phyloP scores from a whole-genome alignment of 2,888 invertebrate genomes.

The Cloeon dipterum region DNA sequence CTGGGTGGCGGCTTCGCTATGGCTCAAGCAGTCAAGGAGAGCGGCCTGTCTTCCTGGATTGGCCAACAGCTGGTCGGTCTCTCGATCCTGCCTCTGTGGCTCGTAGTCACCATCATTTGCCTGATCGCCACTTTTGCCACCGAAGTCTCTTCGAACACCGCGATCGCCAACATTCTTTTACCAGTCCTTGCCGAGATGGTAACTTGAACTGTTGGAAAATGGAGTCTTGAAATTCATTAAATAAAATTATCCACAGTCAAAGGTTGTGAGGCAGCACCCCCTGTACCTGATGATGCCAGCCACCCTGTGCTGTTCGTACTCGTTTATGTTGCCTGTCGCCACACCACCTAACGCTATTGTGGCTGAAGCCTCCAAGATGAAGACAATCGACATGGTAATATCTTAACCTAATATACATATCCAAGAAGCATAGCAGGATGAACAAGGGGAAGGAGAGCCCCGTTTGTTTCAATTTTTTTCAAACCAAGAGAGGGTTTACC shows the following conservation, averaged over 20 bases:
- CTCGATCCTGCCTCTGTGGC: slow-evolving; percentile 31
- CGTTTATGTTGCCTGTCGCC: slow-evolving; percentile 83
- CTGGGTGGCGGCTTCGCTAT: slow-evolving; percentile 79
- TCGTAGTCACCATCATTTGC: slow-evolving; percentile 52
- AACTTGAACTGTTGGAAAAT: slow-evolving; percentile 8
- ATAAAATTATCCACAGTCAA: slow-evolving; percentile 26
- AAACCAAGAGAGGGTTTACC: too few species aligned
- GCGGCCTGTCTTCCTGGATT: slow-evolving; percentile 52
- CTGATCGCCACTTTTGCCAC: slow-evolving; percentile 60
- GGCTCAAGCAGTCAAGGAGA: slow-evolving; percentile 61
- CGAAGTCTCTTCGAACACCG: slow-evolving; percentile 77
- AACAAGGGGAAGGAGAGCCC: not conserved
- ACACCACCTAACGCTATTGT: slow-evolving; percentile 91
- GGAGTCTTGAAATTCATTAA: not conserved
- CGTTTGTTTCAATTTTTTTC: not conserved
- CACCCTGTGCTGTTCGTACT: slow-evolving; percentile 72
- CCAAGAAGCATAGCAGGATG: too few species aligned
- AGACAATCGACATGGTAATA: slow-evolving; percentile 50
- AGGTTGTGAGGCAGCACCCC: slow-evolving; percentile 52
- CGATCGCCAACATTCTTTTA: slow-evolving; percentile 68
- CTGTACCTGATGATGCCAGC: slow-evolving; percentile 78
- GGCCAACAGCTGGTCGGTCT: slow-evolving; percentile 45
- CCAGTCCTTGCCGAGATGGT: slow-evolving; percentile 66
- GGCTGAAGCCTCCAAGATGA: slow-evolving; percentile 58
- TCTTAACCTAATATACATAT: too few species aligned